Evolutionary conservation across 2,113 vertebrate genomes (phyloP), one percentile per base, ranked within the genome.

Genomic region (Ptilorrhoa leucosticta): DNA sequence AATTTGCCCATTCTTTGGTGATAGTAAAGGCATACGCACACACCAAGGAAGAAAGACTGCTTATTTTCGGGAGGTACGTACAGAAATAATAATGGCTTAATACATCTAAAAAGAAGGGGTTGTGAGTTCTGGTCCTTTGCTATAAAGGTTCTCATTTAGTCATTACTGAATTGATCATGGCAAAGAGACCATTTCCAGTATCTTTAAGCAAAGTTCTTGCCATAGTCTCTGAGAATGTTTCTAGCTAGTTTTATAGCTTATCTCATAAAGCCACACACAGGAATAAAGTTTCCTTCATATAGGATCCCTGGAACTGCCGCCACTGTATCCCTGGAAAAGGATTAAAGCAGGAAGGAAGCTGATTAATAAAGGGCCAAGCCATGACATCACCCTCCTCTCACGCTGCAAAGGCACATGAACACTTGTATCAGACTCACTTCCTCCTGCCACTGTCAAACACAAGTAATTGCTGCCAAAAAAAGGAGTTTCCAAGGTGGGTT

Each of bases 291-390:
- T 89, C 47, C 22, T 37, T 77, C 44, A 33, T 22, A 42, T 2
- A 24, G n/a, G 27, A 44, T 63, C 56, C 7, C 64, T 61, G 58
- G 35, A 82, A 51, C 44, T 27, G 65, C 53, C 40, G 23, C 9
- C 21, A 53, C 18, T 33, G 8, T 54, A 56, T 7, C 48, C 63
- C 77, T 69, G 57, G 61, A 42, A 61, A 79, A 72, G 50, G 33
- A 33, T 79, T 40, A 85, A 73, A 82, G 19, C 22, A 58, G 50
- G 75, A 93, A 94, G 88, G 71, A 94, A 92, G 31, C 15, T 87
- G 73, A 81, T 58, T 75, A 87, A 64, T 22, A 39, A 76, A 87
- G 54, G 58, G 45, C 42, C 72, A 71, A 72, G 30, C 26, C 30
- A 33, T 44, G 51, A 57, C 19, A 60, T 72, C 81, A 89, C 13